A percentile compares a stretch with the other conserved stretches of the same genome.
Conservation (phyloP, 2,888 invertebrate species). For the Erebia aethiops region DNA sequence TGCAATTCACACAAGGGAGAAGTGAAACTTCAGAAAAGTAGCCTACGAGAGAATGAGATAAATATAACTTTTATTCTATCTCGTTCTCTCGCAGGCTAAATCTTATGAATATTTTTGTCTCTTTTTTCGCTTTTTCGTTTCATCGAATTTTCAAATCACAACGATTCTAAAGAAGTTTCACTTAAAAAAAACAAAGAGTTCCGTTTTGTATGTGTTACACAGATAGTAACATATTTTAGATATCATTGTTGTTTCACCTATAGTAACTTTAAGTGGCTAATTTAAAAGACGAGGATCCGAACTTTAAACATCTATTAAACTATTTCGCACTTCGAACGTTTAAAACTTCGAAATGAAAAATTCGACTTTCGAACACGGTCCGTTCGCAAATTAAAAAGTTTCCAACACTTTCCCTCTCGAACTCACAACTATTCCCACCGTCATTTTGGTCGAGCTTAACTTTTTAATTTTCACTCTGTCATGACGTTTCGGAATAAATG, state of each 20-base stretch:
- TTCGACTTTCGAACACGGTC: constrained; percentile 63
- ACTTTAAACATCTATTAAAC: constrained; percentile 48
- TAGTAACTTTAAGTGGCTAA: constrained; percentile 9
- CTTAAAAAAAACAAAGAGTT: too few species aligned
- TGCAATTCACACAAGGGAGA: too few species aligned
- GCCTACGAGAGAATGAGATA: too few species aligned
- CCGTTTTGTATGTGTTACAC: too few species aligned
- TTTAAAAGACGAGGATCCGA: constrained; percentile 30
- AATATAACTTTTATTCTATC: too few species aligned
- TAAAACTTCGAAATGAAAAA: constrained; percentile 63
- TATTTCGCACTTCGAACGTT: constrained; percentile 53
- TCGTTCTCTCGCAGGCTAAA: too few species aligned
- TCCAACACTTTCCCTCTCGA: constrained; percentile 70
- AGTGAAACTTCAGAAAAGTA: too few species aligned
- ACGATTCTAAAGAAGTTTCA: too few species aligned
- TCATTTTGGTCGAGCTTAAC: constrained; percentile 74
- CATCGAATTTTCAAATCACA: too few species aligned
- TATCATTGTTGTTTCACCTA: not conserved
- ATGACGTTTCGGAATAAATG: constrained; percentile 39
- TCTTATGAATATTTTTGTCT: too few species aligned
- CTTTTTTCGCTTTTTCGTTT: too few species aligned
- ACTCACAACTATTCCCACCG: constrained; percentile 69
- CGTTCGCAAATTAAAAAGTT: constrained; percentile 75
- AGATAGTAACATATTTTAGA: too few species aligned
- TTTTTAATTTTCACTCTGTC: constrained; percentile 61